These are phyloP conservation scores for Atrichornis clamosus DNA, from an alignment of 2,113 vertebrate species.

Conservation along the genomic window DNA sequence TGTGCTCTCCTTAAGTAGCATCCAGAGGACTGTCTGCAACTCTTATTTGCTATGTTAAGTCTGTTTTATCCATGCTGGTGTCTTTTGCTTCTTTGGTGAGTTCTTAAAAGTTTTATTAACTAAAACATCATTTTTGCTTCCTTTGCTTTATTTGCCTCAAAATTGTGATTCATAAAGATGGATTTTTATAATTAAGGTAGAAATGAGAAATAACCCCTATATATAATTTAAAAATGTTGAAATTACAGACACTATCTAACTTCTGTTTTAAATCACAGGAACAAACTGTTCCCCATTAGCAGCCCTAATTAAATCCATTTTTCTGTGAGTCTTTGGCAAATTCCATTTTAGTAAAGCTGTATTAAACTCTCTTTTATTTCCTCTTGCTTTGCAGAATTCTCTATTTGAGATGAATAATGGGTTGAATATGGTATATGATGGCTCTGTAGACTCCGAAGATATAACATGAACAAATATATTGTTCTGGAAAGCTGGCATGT, in stretches of 20 bases:
- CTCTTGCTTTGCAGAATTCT: slow-evolving; percentile 51
- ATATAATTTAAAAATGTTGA: slow-evolving; percentile 72
- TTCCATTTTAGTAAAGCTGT: slow-evolving; percentile 71
- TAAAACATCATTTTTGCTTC: not conserved
- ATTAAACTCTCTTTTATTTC: slow-evolving; percentile 66
- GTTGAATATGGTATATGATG: not conserved
- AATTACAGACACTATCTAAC: slow-evolving; percentile 63
- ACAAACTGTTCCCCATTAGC: slow-evolving; percentile 72
- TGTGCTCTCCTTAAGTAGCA: not conserved
- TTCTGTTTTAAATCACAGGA: slow-evolving; percentile 70
- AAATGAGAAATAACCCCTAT: slow-evolving; percentile 65
- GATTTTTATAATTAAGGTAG: slow-evolving; percentile 70
- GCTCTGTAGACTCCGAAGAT: not conserved
- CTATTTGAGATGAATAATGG: slow-evolving; percentile 23
- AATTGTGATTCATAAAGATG: slow-evolving; percentile 53
- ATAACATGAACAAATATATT: not conserved
- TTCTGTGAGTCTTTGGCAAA: slow-evolving; percentile 72
- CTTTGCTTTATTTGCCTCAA: slow-evolving; percentile 55
- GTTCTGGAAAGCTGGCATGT: not conserved
- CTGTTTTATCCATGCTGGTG: not conserved
- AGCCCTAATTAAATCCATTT: slow-evolving; percentile 80
- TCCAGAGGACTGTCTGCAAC: not conserved
- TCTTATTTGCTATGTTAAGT: not conserved
- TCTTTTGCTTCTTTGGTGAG: not conserved
- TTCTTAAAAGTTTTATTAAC: slow-evolving; percentile 14